Conservation (phyloP, 2,113 vertebrate genomes). For the Micronisus gabar region DNA sequence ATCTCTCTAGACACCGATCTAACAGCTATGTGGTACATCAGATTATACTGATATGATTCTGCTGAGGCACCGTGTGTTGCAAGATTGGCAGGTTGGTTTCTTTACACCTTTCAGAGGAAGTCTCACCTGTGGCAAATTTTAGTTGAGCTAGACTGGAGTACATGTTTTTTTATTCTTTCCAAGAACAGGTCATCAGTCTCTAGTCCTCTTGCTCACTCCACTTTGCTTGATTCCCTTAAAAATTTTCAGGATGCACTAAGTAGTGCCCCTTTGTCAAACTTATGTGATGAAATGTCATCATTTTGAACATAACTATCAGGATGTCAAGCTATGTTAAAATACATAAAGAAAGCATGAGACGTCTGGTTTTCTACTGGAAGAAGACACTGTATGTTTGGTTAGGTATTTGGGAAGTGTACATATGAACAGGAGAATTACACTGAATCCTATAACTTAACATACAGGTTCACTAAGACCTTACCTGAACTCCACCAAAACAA, state of each 20-base stretch:
- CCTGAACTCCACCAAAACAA: slow-evolving; percentile 8
- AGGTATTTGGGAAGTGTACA: slow-evolving; percentile 7
- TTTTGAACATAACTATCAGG: slow-evolving; percentile 34
- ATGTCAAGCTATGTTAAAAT: slow-evolving; percentile 29
- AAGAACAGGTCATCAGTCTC: neutral
- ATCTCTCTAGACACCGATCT: neutral
- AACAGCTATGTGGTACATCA: neutral
- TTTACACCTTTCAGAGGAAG: neutral
- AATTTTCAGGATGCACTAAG: neutral
- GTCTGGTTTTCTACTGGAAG: neutral
- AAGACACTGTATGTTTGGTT: neutral
- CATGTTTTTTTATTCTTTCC: neutral
- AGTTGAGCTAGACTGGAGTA: neutral
- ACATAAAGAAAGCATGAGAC: slow-evolving; percentile 20
- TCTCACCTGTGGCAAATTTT: neutral
- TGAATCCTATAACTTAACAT: neutral
- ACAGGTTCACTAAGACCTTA: slow-evolving; percentile 27
- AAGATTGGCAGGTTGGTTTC: neutral
- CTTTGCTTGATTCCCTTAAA: neutral
- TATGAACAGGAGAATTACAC: slow-evolving; percentile 16
- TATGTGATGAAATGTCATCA: slow-evolving; percentile 29
- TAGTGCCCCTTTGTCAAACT: slow-evolving; percentile 40
- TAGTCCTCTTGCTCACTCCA: neutral
- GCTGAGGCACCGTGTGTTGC: neutral
- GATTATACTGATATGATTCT: neutral